phyloP scores from a whole-genome alignment of 2,113 vertebrate species.

The Chascanopsetta lugubris region DNA sequence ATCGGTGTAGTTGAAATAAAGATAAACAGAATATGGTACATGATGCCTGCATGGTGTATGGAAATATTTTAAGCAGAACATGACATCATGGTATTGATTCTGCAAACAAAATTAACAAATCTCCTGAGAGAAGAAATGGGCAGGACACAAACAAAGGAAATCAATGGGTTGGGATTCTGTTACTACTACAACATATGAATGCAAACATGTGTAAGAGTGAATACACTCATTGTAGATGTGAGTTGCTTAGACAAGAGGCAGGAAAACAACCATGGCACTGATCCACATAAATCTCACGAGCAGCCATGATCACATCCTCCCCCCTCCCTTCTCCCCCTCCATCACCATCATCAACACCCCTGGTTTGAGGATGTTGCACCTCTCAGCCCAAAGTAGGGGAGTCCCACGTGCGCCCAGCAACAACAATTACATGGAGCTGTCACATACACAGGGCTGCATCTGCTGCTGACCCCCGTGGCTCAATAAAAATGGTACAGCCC shows the following conservation, averaged over 20 bases:
- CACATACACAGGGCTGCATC: constrained; percentile 33
- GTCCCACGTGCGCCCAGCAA: constrained; percentile 22
- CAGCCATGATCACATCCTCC: constrained; percentile 28
- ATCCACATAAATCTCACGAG: constrained; percentile 32
- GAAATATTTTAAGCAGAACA: not conserved
- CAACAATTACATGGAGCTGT: constrained; percentile 20
- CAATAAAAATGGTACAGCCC: constrained; percentile 76
- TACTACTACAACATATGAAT: not conserved
- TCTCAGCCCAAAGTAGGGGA: constrained; percentile 50
- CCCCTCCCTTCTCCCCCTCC: constrained; percentile 15
- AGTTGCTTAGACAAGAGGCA: not conserved
- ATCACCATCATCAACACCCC: constrained; percentile 40
- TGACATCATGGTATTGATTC: not conserved
- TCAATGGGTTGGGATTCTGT: not conserved
- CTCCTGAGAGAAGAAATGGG: not conserved
- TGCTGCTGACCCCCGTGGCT: constrained; percentile 70
- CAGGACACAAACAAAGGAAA: not conserved
- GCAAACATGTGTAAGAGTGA: not conserved
- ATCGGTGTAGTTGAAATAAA: not conserved
- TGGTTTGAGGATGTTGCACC: constrained; percentile 34
- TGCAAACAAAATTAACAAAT: constrained; percentile 10
- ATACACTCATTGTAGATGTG: not conserved
- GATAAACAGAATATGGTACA: not conserved
- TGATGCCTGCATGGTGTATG: not conserved
- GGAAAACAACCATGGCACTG: constrained; percentile 24